A percentile compares a stretch with the other conserved stretches of the same genome.
Conservation (phyloP, 92 coral and sea anemone species). For the Pocillopora meandrina region DNA sequence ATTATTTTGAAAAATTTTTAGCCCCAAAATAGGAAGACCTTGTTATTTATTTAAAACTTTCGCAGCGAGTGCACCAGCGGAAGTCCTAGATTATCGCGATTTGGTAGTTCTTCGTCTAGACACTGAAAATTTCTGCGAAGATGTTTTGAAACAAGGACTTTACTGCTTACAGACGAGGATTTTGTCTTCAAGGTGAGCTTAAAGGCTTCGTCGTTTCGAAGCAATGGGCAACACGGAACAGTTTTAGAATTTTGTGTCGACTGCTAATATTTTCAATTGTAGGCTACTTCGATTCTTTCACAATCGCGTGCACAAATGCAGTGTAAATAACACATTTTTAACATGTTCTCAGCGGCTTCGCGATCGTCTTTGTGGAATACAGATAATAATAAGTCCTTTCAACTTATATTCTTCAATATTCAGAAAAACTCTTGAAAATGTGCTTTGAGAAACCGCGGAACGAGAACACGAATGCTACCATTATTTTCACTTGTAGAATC, state of each 20-base stretch:
- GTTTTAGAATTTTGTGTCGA: not conserved
- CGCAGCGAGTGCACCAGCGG: not conserved
- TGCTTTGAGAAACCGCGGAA: not conserved
- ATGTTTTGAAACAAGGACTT: not conserved
- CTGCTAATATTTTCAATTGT: not conserved
- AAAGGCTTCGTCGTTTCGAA: not conserved
- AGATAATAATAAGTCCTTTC: not conserved
- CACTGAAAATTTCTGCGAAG: not conserved
- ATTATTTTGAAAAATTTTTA: not conserved
- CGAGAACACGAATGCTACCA: not conserved
- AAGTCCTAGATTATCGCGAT: not conserved
- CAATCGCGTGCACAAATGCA: not conserved
- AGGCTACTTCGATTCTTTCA: not conserved
- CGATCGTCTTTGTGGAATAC: not conserved
- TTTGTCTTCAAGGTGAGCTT: not conserved
- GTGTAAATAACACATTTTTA: not conserved
- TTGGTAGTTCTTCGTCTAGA: not conserved
- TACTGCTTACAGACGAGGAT: not conserved
- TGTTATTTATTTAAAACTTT: slow-evolving; percentile 13
- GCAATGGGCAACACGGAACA: not conserved
- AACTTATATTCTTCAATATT: not conserved
- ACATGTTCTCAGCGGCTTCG: not conserved
- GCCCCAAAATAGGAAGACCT: not conserved
- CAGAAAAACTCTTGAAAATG: not conserved
- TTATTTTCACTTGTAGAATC: not conserved